Base-by-base conservation (phyloP, 2,888 invertebrate genomes). In the Orchestes rusci region DNA sequence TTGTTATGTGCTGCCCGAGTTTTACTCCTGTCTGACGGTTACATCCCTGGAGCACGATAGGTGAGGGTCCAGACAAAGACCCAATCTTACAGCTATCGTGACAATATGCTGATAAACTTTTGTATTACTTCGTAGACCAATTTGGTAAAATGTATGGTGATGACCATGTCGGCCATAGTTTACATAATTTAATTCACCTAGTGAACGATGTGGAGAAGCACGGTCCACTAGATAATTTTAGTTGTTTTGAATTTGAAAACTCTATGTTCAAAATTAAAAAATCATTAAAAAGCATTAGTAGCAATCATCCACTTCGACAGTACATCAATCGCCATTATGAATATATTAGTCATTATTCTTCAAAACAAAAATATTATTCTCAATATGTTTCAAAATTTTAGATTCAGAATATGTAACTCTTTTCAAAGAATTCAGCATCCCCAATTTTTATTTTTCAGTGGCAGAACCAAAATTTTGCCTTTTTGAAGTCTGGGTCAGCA, bases 221-320 rank as follows among this genome's bases (percentile, higher is more conserved):
- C 18, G 41, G 41, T 4, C 34, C 41, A 3, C 12, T 41, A 12
- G 41, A 41, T 20, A 20, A 18, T 13, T 40, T 40, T 19, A 40
- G 34, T 20, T 36, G 32, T 12, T 40, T 40, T 40, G 4, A 8
- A 13, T 41, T 34, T 41, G 33, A 41, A 30, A 41, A 41, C 15
- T 41, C 5, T n/a, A 41, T 41, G 13, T 17, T n/a, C 4, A 16
- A 34, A 34, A 34, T 33, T 19, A 32, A 41, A 27, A 34, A 16
- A 20, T 13, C 20, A n/a, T 41, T 41, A 12, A 33, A 40, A 33
- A n/a, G n/a, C n/a, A n/a, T n/a, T n/a, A 32, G 23, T 20, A 19
- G 19, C 12, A 40, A 32, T n/a, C 12, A 40, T 15, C 40, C 32
- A 4, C 16, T 40, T 7, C 19, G 34, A 18, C 41, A 41, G 23